A percentile compares a stretch with the other conserved stretches of the same genome.
These are phyloP conservation scores for Eremobia ochroleuca DNA, from an alignment of 2,888 invertebrate species.

Conservation along the genomic window DNA sequence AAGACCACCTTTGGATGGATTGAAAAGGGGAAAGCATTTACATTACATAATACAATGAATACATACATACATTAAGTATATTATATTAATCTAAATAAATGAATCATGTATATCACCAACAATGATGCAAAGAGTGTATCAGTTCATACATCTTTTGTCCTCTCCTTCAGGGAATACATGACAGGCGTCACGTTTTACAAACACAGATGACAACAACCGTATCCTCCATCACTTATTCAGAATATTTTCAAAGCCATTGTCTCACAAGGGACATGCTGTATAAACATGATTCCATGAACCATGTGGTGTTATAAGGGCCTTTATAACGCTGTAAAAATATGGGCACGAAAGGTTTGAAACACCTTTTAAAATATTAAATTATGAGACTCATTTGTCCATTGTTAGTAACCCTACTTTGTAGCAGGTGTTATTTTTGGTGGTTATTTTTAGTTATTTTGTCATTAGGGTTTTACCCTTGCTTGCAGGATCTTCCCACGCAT, in stretches of 20 bases:
- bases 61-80: no score
- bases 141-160: neutral
- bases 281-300: conserved; percentile 38
- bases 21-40: no score
- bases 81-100: no score
- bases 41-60: no score
- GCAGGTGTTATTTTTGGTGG: conserved; percentile 51
- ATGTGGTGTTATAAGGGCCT: conserved; percentile 13
- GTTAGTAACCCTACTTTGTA: conserved; percentile 22
- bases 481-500: neutral
- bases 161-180: neutral
- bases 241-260: conserved; percentile 46
- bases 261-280: conserved; percentile 31
- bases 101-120: no score
- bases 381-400: conserved; percentile 32
- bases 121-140: no score
- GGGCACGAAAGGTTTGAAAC: conserved; percentile 43
- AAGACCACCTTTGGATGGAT: no score
- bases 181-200: conserved; percentile 16
- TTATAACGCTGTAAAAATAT: conserved; percentile 8
- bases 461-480: conserved; percentile 20
- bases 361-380: conserved; percentile 60
- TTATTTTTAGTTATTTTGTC: conserved; percentile 35
- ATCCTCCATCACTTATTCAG: conserved; percentile 56
- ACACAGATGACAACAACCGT: conserved; percentile 19